Base-by-base conservation (phyloP, 2,888 invertebrate species). In the Frankliniella intonsa region DNA sequence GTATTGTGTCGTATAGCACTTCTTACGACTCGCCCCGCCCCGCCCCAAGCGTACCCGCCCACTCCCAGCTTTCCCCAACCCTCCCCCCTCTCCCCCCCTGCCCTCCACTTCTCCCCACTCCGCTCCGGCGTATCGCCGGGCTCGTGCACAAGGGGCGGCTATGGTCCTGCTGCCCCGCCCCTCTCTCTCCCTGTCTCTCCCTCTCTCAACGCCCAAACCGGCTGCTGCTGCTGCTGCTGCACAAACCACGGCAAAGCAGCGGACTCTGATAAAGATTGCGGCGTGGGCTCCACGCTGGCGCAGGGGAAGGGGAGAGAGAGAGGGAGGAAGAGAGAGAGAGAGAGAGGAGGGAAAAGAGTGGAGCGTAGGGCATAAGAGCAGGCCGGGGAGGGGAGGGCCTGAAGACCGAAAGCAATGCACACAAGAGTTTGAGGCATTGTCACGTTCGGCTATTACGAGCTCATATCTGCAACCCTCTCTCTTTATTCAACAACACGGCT, bases 91-190 rank as follows among this genome's bases (percentile, higher is more conserved):
- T 8, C 12, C 55, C 3, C 3, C 55, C 17, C 9, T 8, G 9
- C 55, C 38, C 38, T 38, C 11, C 14, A 10, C 62, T 1, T 17
- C 55, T 8, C 55, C 55, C 55, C 55, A 5, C 55, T 17, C 12
- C 55, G 14, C 55, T 17, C 17, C 55, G 14, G 55, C 55, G 25
- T 12, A 12, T 22, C 25, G 11, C 69, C 8, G 62, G 69, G 69
- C 25, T 76, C 69, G 69, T 76, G 69, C 69, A 76, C 69, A 76
- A 76, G 69, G 22, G 69, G 69, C 69, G 25, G 25, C 25, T 76
- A 5, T 38, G 38, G 38, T 38, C 5, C 38, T 5, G 38, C 3
- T 38, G 38, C 38, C 38, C 38, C 38, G 2, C 38, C 38, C 38
- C 38, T n/a, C n/a, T n/a, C n/a, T n/a, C 38, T 38, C 5, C 38